phyloP scores from a whole-genome alignment of 2,113 vertebrate species.

The Atrichornis clamosus region DNA sequence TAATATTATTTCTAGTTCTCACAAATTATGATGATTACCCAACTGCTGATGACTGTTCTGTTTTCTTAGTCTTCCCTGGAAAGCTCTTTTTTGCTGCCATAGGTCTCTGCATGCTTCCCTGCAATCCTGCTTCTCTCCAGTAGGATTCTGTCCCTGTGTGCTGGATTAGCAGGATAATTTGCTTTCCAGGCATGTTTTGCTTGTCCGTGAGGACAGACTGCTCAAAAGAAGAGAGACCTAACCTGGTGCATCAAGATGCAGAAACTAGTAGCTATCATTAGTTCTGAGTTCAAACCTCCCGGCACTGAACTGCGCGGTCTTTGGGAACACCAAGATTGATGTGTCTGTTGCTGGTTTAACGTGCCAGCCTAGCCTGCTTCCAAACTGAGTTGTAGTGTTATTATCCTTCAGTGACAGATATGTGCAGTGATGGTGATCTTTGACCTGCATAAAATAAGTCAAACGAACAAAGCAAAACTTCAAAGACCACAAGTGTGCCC shows the following conservation, averaged over 20 bases:
- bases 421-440: slow-evolving; percentile 33
- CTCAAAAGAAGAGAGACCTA: background rate
- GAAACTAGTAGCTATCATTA: slow-evolving; percentile 1
- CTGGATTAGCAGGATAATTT: slow-evolving; percentile 32
- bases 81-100: background rate
- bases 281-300: background rate
- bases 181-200: slow-evolving; percentile 46
- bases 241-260: background rate
- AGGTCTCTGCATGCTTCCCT: slow-evolving; percentile 8
- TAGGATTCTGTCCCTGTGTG: background rate
- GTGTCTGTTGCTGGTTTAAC: slow-evolving; percentile 12
- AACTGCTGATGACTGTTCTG: background rate
- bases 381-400: slow-evolving; percentile 29
- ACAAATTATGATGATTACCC: slow-evolving; percentile 11
- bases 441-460: slow-evolving; percentile 64
- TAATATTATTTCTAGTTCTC: background rate
- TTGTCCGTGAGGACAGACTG: background rate
- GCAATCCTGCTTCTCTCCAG: slow-evolving; percentile 5
- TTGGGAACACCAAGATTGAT: slow-evolving; percentile 15
- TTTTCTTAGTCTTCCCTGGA: background rate
- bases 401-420: slow-evolving; percentile 60
- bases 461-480: slow-evolving; percentile 65
- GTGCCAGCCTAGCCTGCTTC: background rate
- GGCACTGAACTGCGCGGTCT: background rate
- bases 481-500: slow-evolving; percentile 8